Evolutionary conservation across 2,797 vertebrate genomes (phyloP).

Genomic region (Anomalospiza imberbis): DNA sequence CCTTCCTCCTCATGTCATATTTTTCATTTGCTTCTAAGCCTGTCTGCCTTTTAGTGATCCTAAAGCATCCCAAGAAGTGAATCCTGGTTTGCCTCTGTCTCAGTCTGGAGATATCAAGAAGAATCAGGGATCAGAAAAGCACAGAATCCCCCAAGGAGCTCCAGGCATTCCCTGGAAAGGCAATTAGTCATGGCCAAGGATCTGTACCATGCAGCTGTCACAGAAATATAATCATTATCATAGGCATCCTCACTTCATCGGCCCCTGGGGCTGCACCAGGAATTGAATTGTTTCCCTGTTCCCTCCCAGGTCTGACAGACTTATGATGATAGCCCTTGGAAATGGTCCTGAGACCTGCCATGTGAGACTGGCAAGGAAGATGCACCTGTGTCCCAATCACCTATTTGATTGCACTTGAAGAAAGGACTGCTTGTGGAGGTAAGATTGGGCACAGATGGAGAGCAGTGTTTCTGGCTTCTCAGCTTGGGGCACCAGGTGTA

Average conservation of each 20-base stretch:
- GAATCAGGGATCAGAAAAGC: not conserved
- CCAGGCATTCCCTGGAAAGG: constrained; percentile 36
- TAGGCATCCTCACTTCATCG: not conserved
- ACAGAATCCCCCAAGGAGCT: not conserved
- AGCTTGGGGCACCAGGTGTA: not conserved
- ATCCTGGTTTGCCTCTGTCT: not conserved
- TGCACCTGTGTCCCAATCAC: not conserved
- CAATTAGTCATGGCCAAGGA: constrained; percentile 29
- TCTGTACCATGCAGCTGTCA: constrained; percentile 7
- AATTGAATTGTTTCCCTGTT: not conserved
- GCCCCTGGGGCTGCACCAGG: not conserved
- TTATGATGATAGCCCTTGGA: not conserved
- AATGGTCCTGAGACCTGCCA: not conserved
- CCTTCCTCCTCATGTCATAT: not conserved
- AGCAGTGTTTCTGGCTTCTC: not conserved
- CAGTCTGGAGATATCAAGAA: not conserved
- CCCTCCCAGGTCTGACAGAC: not conserved
- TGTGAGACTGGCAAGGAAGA: not conserved
- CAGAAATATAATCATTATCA: constrained; percentile 23
- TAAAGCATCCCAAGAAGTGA: not conserved
- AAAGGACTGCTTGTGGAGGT: not conserved
- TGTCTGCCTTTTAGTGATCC: not conserved
- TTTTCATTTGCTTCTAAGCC: not conserved
- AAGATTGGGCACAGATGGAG: not conserved
- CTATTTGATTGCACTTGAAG: not conserved